These are phyloP conservation scores for Chrosomus eos DNA, from an alignment of 2,797 vertebrate species.

Conservation along the genomic window DNA sequence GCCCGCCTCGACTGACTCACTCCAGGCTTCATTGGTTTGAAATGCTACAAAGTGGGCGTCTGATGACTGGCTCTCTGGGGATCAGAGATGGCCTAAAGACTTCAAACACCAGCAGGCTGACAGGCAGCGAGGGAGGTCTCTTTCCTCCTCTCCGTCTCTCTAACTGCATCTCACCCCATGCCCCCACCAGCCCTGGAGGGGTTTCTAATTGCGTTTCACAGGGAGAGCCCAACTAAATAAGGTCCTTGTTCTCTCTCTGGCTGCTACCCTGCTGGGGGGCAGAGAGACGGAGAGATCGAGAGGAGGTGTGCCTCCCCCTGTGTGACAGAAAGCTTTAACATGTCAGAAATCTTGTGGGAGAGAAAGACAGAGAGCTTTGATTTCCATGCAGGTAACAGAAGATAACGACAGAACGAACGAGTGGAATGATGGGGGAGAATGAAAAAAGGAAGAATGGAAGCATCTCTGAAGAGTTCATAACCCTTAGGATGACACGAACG, in stretches of 20 bases:
- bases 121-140: slow-evolving; percentile 76
- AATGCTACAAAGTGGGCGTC: slow-evolving; percentile 76
- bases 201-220: slow-evolving; percentile 83
- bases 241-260: slow-evolving; percentile 76
- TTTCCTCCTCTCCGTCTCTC: slow-evolving; percentile 51
- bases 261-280: slow-evolving; percentile 64
- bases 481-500: slow-evolving; percentile 47
- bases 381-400: slow-evolving; percentile 50
- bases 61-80: slow-evolving; percentile 81
- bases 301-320: slow-evolving; percentile 58
- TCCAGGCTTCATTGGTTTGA: slow-evolving; percentile 67
- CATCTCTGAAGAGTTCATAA: slow-evolving; percentile 14
- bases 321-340: slow-evolving; percentile 67
- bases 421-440: slow-evolving; percentile 47
- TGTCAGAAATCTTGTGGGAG: slow-evolving; percentile 64
- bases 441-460: slow-evolving; percentile 48
- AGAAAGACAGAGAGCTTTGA: slow-evolving; percentile 36
- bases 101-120: slow-evolving; percentile 83
- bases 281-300: slow-evolving; percentile 35
- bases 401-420: slow-evolving; percentile 29
- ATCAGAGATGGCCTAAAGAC: slow-evolving; percentile 79
- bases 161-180: slow-evolving; percentile 64
- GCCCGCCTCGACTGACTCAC: slow-evolving; percentile 65
- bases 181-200: slow-evolving; percentile 72
- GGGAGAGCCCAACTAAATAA: slow-evolving; percentile 77